A percentile compares a stretch with the other conserved stretches of the same genome.
These are phyloP conservation scores for Hippocampus zosterae DNA, from an alignment of 2,113 vertebrate genomes.

Conservation along the genomic window DNA sequence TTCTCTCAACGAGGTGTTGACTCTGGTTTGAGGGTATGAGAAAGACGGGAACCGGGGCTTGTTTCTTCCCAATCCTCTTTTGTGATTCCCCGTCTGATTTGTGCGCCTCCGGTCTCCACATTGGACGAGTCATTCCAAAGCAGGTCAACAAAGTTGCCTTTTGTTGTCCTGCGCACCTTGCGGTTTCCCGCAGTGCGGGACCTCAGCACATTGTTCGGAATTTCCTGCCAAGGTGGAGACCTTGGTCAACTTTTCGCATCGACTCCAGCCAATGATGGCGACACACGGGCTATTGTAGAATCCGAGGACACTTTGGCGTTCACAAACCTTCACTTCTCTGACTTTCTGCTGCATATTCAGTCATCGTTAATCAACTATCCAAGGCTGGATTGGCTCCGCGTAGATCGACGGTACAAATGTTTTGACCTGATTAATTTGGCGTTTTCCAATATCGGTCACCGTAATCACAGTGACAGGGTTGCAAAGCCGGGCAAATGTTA, in stretches of 20 bases:
- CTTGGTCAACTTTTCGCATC: neutral
- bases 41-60: conserved; percentile 20
- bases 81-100: conserved; percentile 68
- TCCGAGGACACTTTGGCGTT: too few species aligned
- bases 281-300: neutral
- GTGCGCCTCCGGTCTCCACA: conserved; percentile 60
- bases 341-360: too few species aligned
- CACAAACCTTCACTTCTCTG: too few species aligned
- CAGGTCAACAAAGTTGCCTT: neutral
- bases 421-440: too few species aligned
- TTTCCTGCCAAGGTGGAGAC: neutral
- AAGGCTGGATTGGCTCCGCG: too few species aligned
- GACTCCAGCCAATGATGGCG: neutral
- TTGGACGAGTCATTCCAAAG: conserved; percentile 48
- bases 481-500: too few species aligned
- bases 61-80: conserved; percentile 69
- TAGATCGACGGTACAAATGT: too few species aligned
- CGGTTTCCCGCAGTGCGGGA: neutral
- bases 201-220: neutral
- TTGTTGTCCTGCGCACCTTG: neutral
- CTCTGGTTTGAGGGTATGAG: neutral
- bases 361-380: too few species aligned
- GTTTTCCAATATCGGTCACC: too few species aligned
- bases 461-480: too few species aligned
- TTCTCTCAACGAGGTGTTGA: neutral